phyloP scores from a whole-genome alignment of 2,113 vertebrate species.

The Corynorhinus townsendii region DNA sequence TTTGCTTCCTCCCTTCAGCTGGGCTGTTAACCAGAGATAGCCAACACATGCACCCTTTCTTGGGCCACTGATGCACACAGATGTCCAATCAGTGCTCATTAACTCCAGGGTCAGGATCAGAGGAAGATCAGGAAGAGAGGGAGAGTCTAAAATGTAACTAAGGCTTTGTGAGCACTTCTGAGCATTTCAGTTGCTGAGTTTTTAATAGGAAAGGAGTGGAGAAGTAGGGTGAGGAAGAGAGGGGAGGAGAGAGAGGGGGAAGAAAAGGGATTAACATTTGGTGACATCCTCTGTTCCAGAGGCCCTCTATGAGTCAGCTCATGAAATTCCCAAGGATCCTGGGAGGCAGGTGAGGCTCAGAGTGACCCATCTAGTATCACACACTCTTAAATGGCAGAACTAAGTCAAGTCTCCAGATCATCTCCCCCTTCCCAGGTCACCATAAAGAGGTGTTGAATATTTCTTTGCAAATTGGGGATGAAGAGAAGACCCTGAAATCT shows the following conservation, averaged over 20 bases:
- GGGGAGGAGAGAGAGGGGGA: too few relatives aligned
- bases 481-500: neutral
- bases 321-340: neutral
- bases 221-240: neutral
- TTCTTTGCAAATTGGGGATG: neutral
- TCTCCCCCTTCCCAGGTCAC: neutral
- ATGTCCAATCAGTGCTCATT: slow-evolving; percentile 11
- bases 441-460: neutral
- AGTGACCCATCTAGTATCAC: neutral
- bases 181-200: neutral
- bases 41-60: neutral
- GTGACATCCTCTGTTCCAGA: neutral
- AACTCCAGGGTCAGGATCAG: neutral
- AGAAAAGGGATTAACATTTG: neutral
- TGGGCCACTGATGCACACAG: slow-evolving; percentile 22
- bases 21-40: neutral
- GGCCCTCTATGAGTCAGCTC: neutral
- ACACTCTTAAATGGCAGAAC: neutral
- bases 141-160: neutral
- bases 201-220: neutral
- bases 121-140: neutral
- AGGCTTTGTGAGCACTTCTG: neutral
- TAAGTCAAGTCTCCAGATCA: neutral
- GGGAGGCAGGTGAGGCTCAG: neutral
- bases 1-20: neutral